Evolutionary conservation across 2,113 vertebrate species (phyloP).

Genomic region (Onychorhynchus coronatus): DNA sequence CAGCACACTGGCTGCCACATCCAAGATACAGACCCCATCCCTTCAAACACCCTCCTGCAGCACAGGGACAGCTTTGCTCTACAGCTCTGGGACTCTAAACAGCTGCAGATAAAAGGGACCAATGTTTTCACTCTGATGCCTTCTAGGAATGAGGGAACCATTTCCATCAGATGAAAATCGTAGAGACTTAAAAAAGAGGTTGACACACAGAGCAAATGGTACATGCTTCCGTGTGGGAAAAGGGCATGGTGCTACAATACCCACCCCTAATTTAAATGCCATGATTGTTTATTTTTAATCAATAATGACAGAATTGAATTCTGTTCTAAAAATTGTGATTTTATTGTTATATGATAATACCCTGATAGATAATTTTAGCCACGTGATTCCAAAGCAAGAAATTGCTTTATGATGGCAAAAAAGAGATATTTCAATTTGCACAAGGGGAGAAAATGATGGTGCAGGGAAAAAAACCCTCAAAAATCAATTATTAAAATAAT

Average conservation of each 20-base stretch:
- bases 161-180: neutral
- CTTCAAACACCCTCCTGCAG: neutral
- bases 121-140: neutral
- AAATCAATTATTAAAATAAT: neutral
- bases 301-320: neutral
- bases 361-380: neutral
- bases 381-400: neutral
- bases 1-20: neutral
- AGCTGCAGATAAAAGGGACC: neutral
- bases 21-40: neutral
- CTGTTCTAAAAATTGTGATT: neutral
- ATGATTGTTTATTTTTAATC: neutral
- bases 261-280: neutral
- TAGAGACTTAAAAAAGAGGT: neutral
- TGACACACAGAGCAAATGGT: neutral
- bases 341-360: neutral
- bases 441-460: neutral
- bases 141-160: neutral
- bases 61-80: neutral
- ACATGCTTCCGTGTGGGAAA: neutral
- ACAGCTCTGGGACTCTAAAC: neutral
- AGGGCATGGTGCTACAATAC: neutral
- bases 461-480: neutral
- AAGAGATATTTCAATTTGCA: neutral
- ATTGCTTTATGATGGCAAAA: neutral